These are phyloP conservation scores for Physeter macrocephalus DNA, from an alignment of 2,113 vertebrate species.

Conservation along the genomic window DNA sequence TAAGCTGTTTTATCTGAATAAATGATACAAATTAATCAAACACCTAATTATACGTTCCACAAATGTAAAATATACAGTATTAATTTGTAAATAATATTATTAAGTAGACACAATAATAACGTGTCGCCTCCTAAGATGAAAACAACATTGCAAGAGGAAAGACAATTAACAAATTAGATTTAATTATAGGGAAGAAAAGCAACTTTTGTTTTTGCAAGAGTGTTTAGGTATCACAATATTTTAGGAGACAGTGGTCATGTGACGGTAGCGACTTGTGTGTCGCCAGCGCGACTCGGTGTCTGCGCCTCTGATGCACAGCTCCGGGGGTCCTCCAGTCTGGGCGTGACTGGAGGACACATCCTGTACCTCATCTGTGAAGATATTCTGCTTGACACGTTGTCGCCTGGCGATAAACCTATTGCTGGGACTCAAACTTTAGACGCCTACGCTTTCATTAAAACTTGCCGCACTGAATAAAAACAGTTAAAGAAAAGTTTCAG, in stretches of 20 bases:
- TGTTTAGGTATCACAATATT: slow-evolving; percentile 40
- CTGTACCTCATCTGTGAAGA: not conserved
- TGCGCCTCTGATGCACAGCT: not conserved
- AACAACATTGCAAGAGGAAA: slow-evolving; percentile 57
- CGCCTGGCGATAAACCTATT: not conserved
- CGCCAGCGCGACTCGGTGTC: too few relatives aligned
- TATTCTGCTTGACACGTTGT: not conserved
- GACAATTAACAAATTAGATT: slow-evolving; percentile 75
- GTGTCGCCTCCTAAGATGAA: slow-evolving; percentile 57
- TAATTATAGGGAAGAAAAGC: slow-evolving; percentile 66
- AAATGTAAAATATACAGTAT: slow-evolving; percentile 69
- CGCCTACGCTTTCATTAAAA: not conserved
- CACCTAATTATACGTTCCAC: slow-evolving; percentile 61
- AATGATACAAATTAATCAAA: slow-evolving; percentile 71
- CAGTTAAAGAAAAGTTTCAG: slow-evolving; percentile 27
- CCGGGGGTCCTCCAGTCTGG: not conserved
- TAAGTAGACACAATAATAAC: slow-evolving; percentile 73
- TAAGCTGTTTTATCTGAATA: slow-evolving; percentile 39
- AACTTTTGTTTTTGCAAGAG: slow-evolving; percentile 59
- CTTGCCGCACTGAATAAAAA: slow-evolving; percentile 42
- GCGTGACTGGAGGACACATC: not conserved
- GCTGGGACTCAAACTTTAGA: not conserved
- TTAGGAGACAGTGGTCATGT: not conserved
- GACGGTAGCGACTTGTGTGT: not conserved
- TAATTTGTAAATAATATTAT: slow-evolving; percentile 76